Evolutionary conservation across 2,113 vertebrate species (phyloP), one percentile per base, ranked within the genome.

Genomic region (Rafetus swinhoei): DNA sequence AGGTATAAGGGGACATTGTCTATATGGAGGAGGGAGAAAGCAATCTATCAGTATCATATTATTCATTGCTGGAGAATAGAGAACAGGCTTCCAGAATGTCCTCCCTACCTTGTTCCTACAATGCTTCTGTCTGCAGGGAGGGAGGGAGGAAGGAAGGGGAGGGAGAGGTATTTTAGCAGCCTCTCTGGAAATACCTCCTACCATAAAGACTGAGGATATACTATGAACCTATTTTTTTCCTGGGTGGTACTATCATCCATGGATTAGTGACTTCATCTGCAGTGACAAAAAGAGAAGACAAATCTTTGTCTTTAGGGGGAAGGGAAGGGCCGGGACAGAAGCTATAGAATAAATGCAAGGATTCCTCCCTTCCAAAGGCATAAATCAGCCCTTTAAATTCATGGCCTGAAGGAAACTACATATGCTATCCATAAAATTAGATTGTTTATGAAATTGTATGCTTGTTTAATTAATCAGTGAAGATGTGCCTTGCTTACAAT

Each of bases 381-480:
- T 89, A 93, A 89, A 92, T 92, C 32, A 95, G n/a, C n/a, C 18
- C 94, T 95, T 87, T 79, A 91, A 95, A 74, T 14, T 84, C 29
- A 84, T 22, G 85, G 62, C 77, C 82, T 24, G 6, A 80, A 87
- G 74, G 86, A 81, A 94, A 82, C 52, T 88, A 57, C 14, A 45
- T 82, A 74, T 82, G 52, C 14, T 85, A 84, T 12, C 79, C 85
- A 81, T 84, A 95, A 93, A 90, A 90, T 85, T 65, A 53, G 81
- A 79, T 1, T 87, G 86, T 32, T 95, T 94, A 85, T 91, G 88
- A 88, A 93, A 95, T 50, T 82, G 60, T 69, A 74, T 88, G 65
- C 90, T 95, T 90, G 53, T 89, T 95, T 94, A 94, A 90, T 95
- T 94, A 94, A 90, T 56, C 0, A 0, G 13, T 77, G 59, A 87